Evolutionary conservation across 1,140 invertebrate genomes (phyloP), one percentile per base, ranked within the genome.

Genomic region (Ostrea edulis): DNA sequence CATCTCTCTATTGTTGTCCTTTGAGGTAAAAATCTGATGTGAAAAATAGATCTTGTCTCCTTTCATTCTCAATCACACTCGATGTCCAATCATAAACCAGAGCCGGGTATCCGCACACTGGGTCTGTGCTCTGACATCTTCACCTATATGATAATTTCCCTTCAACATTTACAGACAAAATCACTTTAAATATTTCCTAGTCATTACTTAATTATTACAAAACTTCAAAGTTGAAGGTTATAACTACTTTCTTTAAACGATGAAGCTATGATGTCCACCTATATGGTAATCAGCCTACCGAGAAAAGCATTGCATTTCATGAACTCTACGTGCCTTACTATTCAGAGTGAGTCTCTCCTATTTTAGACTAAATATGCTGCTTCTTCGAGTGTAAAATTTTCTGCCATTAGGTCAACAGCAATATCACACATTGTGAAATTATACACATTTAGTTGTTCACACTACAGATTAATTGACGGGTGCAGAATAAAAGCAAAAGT

Each of bases 131-230:
- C 29, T 77, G 68, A 77, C 68, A 77, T 35, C 68, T 77, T 77
- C 68, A 77, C 68, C 68, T 77, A 77, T 77, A 77, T 77, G 68
- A 77, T 77, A 77, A 77, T 77, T 77, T 77, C 68, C 68, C 29
- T 12, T 77, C 68, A 35, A 29, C 68, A 35, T 3, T 29, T 25
- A 14, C 14, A 35, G 68, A 77, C 8, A 77, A 77, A 77, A 44
- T 44, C 35, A 44, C 35, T 44, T 44, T 44, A 77, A 25, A 77
- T 8, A 14, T 77, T 77, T 35, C 29, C 25, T 77, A 77, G 29
- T 35, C 68, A 77, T 77, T 77, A 77, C 68, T 77, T 25, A 77
- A 77, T 77, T 29, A 77, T 77, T 77, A 77, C 68, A 22, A 77
- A 77, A 77, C 68, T 77, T 77, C 25, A 35, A 25, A 77, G 22